Evolutionary conservation across 1,140 invertebrate species (phyloP).

Genomic region (Rhagoletis zephyria): DNA sequence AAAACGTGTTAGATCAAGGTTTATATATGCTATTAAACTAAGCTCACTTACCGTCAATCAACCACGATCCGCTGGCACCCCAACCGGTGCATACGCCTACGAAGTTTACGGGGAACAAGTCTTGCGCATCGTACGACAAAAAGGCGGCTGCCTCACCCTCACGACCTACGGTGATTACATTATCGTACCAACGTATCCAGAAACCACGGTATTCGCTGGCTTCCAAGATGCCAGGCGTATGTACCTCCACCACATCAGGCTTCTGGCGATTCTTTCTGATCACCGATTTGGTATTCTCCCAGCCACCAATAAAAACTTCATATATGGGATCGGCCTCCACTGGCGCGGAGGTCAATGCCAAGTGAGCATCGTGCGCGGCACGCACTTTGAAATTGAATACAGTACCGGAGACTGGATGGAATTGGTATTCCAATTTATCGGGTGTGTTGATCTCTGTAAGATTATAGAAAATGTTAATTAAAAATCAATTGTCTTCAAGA

Average conservation of each 20-base stretch:
- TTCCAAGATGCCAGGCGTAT: slow-evolving; percentile 81
- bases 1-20: neutral
- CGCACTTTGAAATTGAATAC: slow-evolving; percentile 83
- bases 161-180: slow-evolving; percentile 72
- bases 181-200: slow-evolving; percentile 85
- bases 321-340: slow-evolving; percentile 82
- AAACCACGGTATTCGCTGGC: slow-evolving; percentile 84
- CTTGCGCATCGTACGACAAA: slow-evolving; percentile 80
- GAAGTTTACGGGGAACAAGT: slow-evolving; percentile 80
- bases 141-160: slow-evolving; percentile 80
- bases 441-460: slow-evolving; percentile 81
- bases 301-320: slow-evolving; percentile 88
- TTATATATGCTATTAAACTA: slow-evolving; percentile 53
- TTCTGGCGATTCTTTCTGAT: slow-evolving; percentile 85
- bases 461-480: neutral
- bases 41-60: slow-evolving; percentile 81
- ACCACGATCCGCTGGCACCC: slow-evolving; percentile 87
- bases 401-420: slow-evolving; percentile 80
- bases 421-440: slow-evolving; percentile 86
- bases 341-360: slow-evolving; percentile 81
- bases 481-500: no score
- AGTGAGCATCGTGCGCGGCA: slow-evolving; percentile 84
- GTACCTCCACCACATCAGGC: slow-evolving; percentile 83
- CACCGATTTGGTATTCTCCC: slow-evolving; percentile 87
- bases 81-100: slow-evolving; percentile 89